Conservation (phyloP, 2,888 invertebrate species). For the Macrosiphum euphorbiae region DNA sequence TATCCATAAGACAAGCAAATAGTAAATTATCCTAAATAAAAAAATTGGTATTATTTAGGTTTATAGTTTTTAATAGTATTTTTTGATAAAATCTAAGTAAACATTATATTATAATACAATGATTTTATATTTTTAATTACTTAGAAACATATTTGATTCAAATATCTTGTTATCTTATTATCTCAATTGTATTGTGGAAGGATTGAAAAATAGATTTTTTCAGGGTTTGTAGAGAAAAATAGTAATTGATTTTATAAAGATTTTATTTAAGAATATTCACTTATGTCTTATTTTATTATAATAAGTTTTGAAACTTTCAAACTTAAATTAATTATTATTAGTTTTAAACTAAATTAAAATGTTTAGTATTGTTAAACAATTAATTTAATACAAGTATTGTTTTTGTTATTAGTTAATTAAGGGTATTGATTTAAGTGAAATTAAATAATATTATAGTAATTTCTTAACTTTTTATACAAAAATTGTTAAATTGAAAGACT, state of each 20-base stretch:
- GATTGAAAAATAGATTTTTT: background rate
- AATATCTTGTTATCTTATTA: background rate
- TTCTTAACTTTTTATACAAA: background rate
- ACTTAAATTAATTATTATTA: background rate
- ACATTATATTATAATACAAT: background rate
- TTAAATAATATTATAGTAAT: background rate
- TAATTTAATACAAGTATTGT: background rate
- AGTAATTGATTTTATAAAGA: background rate
- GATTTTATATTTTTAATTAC: background rate
- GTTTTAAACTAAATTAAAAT: slow-evolving; percentile 10
- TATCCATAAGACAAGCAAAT: background rate
- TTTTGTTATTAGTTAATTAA: background rate
- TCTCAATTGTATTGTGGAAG: background rate
- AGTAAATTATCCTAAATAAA: background rate
- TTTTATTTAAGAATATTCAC: background rate
- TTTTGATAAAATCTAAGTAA: background rate
- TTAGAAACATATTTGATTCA: background rate
- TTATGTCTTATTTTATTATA: background rate
- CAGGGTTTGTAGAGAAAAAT: background rate
- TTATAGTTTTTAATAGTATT: background rate
- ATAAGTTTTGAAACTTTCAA: background rate
- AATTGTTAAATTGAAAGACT: background rate
- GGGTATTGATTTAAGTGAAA: background rate
- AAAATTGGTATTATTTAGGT: background rate
- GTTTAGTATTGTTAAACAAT: background rate